Evolutionary conservation across 2,888 invertebrate genomes (phyloP), one percentile per base, ranked within the genome.

Genomic region (Anthrax anthrax): DNA sequence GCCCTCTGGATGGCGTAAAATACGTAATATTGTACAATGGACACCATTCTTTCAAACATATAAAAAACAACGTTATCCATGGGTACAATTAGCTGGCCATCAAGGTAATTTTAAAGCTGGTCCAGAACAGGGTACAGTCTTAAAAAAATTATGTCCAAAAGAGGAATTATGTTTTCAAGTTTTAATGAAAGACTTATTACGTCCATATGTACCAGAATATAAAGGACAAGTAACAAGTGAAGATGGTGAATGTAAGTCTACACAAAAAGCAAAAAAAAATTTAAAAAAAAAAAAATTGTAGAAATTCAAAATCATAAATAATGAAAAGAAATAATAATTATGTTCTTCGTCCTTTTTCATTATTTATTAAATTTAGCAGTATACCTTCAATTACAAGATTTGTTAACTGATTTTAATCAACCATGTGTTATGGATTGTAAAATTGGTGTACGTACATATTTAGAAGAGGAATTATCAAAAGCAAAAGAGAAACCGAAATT

Each of bases 371-470:
- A 49, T 43, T 60, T 65, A 72, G 70, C 72, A 63, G 72, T 78
- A 52, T 95, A 90, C 67, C 75, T 95, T 49, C 90, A 94, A 70
- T 73, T 95, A 45, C 89, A 95, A 75, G 95, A 95, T 70, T 73
- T 95, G 44, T 71, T 95, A 47, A 87, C 89, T 51, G 88, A 88
- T 62, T 95, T 92, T 65, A 80, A 84, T 56, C 81, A 86, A 50
- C 94, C 95, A 0, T 94, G 90, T 62, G 92, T 95, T 3, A 95
- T 95, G 94, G 95, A 95, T 71, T 90, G 94, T 68, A 95, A 95
- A 71, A 83, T 95, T 55, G 95, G 95, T 32, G 88, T 92, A 29
- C 74, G 95, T 57, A 95, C 95, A 0, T 96, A 95, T 65, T 56
- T 95, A 50, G 95, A 95, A 65, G 91, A 94, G 58, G 95, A 96